A percentile compares a stretch with the other conserved stretches of the same genome.
These are phyloP conservation scores for Drosophila quadrilineata DNA, from an alignment of 1,140 invertebrate species.

Conservation along the genomic window DNA sequence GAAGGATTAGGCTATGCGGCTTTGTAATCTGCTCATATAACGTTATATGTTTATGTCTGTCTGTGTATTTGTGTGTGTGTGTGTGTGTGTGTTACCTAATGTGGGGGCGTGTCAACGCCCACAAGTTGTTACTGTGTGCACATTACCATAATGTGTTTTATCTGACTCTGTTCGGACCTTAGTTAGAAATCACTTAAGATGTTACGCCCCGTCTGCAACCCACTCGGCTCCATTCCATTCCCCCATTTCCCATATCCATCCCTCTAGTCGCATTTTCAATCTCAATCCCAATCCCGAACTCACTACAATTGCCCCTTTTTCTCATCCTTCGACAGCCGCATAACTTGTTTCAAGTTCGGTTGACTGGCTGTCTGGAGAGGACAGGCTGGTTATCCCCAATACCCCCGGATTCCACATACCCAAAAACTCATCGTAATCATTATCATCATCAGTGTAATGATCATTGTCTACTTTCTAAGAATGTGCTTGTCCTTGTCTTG, in stretches of 20 bases:
- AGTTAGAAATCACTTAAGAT: conserved; percentile 62
- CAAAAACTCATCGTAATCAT: too few species aligned
- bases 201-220: conserved; percentile 5
- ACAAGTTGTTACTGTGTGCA: conserved; percentile 54
- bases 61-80: conserved; percentile 8
- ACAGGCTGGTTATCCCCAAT: too few species aligned
- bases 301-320: too few species aligned
- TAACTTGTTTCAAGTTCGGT: too few species aligned
- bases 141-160: conserved; percentile 73
- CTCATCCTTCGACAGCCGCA: too few species aligned
- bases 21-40: conserved; percentile 25
- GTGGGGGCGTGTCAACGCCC: conserved; percentile 22
- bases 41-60: neutral
- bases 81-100: conserved; percentile 18
- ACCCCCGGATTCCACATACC: too few species aligned
- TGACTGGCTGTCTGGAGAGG: too few species aligned
- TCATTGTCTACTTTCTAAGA: neutral
- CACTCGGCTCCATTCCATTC: neutral
- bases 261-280: too few species aligned
- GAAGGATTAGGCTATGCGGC: conserved; percentile 42
- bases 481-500: conserved; percentile 9
- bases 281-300: too few species aligned
- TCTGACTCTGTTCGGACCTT: conserved; percentile 29
- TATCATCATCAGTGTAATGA: neutral
- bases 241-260: neutral